Base-by-base conservation (phyloP, 64 coral and sea anemone genomes). In the Stichodactyla mertensii region DNA sequence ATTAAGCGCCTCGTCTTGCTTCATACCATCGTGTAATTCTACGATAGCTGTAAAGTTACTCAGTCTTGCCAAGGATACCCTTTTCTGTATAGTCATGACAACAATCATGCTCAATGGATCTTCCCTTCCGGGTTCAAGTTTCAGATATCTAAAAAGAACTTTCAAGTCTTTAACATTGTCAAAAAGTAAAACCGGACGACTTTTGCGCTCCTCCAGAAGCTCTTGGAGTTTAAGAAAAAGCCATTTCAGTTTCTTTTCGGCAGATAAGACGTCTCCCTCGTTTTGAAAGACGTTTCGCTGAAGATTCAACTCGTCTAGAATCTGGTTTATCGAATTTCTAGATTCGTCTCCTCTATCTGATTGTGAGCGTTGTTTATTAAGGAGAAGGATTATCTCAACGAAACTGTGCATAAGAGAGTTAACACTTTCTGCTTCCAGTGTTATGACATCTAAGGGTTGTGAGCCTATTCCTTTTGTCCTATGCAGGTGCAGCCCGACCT, bases 151-250 rank as follows among this genome's bases (percentile, higher is more conserved):
- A 66, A 89, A 92, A 23, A 95, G 78, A 77, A 86, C 74, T 53
- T 86, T 92, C 83, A 95, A 86, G 77, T 92, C 89, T 83, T 56
- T 19, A 22, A 95, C 93, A 54, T 92, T 92, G 77, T 95, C 93
- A 62, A 95, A 95, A 86, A 95, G 89, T 61, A 95, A 59, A 4
- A 92, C 86, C 19, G 93, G 93, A 4, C 83, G 89, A 45, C 89
- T 95, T 11, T 92, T 92, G 9, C 87, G 90, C 19, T 81, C 51
- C 54, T 82, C 81, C 6, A 92, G 52, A 77, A 95, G 78, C 8
- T 89, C 89, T 23, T 80, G 66, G 7, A 95, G 84, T 89, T 95
- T 88, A 2, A 86, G 28, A 51, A 92, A 92, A 79, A 86, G 36
- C 27, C 88, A 57, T 52, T 83, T 92, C 0, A 95, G 77, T 56